A percentile compares a stretch with the other conserved stretches of the same genome.
Conservation (phyloP, 1,140 invertebrate species). For the Penaeus vannamei region DNA sequence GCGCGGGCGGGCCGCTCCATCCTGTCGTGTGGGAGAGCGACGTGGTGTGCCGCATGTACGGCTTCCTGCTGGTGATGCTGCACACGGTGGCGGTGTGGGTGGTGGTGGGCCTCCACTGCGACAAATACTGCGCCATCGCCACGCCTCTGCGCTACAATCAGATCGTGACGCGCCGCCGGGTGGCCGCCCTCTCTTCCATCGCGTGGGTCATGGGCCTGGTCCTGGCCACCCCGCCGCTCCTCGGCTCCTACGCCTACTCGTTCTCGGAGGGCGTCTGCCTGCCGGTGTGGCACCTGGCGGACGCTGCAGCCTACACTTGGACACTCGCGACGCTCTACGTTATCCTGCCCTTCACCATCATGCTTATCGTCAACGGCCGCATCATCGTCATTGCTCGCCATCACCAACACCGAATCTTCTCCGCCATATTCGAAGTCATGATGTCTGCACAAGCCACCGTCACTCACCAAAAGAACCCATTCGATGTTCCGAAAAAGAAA, state of each 20-base stretch:
- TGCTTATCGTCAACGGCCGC: constrained; percentile 68
- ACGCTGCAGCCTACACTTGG: constrained; percentile 65
- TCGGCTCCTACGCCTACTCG: constrained; percentile 50
- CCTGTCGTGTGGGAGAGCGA: constrained; percentile 58
- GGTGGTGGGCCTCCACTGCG: constrained; percentile 84
- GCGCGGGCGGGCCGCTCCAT: background rate
- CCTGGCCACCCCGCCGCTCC: constrained; percentile 50
- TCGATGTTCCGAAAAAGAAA: constrained; percentile 68
- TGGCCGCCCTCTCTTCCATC: constrained; percentile 54
- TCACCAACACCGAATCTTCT: constrained; percentile 69
- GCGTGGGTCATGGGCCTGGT: constrained; percentile 71
- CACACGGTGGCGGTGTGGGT: constrained; percentile 85
- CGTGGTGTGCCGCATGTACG: constrained; percentile 49
- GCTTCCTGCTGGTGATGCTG: constrained; percentile 76
- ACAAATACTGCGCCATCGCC: constrained; percentile 84
- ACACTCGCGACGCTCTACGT: constrained; percentile 51
- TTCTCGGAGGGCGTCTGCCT: constrained; percentile 64
- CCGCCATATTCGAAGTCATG: constrained; percentile 70
- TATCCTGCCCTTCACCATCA: constrained; percentile 66
- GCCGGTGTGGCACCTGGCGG: constrained; percentile 59
- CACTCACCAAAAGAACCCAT: constrained; percentile 69
- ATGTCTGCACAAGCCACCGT: constrained; percentile 69
- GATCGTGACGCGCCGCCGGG: constrained; percentile 75
- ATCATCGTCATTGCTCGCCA: constrained; percentile 69
- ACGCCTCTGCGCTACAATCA: constrained; percentile 80